Percentiles rank a stretch among this genome's conserved stretches.
Conservation (phyloP, 2,797 vertebrate genomes). For the Eptatretus atami region DNA sequence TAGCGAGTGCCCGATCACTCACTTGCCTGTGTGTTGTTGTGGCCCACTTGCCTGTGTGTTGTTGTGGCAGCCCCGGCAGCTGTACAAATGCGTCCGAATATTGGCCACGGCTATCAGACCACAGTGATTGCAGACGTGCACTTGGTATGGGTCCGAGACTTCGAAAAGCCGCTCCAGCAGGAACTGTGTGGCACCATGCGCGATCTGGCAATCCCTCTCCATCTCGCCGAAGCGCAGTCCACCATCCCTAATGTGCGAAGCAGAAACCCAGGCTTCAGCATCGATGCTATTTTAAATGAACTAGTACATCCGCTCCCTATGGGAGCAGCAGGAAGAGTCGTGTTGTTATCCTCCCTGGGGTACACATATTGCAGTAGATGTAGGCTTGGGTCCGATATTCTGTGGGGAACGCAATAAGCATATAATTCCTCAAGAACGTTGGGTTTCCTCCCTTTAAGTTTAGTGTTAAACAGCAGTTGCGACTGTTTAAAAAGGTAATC, state of each 20-base stretch:
- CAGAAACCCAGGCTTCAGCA: no score
- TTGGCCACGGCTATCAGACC: slow-evolving; percentile 95
- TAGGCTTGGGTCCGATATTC: no score
- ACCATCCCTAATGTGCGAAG: slow-evolving; percentile 28
- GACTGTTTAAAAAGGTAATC: no score
- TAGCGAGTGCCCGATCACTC: not conserved
- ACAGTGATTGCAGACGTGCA: slow-evolving; percentile 82
- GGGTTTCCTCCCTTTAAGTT: no score
- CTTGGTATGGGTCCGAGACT: slow-evolving; percentile 83
- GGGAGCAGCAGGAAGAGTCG: no score
- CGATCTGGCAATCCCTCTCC: slow-evolving; percentile 94
- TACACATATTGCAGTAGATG: no score
- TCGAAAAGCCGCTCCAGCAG: slow-evolving; percentile 67
- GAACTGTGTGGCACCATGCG: slow-evolving; percentile 85
- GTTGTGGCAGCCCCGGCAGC: slow-evolving; percentile 78
- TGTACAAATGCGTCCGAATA: slow-evolving; percentile 72
- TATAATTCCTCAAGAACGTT: no score
- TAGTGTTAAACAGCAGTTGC: no score
- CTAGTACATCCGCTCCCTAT: no score
- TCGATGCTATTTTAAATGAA: no score
- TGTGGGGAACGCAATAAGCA: no score
- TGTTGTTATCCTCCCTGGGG: no score
- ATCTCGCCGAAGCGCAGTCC: slow-evolving; percentile 91
- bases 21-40: slow-evolving; percentile 78
- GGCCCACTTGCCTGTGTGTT: slow-evolving; percentile 74